Conservation (phyloP, 2,797 vertebrate species). For the Manis javanica region DNA sequence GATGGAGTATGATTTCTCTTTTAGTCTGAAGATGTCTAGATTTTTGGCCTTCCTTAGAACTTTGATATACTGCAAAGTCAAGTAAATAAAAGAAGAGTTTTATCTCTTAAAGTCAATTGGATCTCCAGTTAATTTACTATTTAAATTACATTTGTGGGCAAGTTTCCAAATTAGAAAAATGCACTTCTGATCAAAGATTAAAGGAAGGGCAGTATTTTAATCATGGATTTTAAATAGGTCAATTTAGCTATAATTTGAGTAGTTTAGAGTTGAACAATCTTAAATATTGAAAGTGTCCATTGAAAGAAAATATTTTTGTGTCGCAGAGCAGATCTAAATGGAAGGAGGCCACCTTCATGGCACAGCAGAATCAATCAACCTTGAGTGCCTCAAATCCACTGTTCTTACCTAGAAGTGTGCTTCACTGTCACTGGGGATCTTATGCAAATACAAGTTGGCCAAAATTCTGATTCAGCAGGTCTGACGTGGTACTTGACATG, state of each 20-base stretch:
- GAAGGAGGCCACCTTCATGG: background rate
- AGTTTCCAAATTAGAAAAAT: conserved; percentile 47
- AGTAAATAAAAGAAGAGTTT: too few relatives aligned
- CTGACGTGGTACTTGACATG: background rate
- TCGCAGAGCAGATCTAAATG: background rate
- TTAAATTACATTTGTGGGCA: conserved; percentile 55
- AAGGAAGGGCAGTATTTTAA: conserved; percentile 8
- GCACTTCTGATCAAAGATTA: background rate
- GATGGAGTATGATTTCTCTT: background rate
- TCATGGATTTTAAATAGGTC: conserved; percentile 48
- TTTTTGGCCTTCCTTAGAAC: background rate
- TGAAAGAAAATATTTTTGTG: background rate
- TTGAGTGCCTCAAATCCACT: background rate
- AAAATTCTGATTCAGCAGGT: background rate
- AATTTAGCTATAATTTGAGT: background rate
- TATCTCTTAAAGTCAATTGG: conserved; percentile 14
- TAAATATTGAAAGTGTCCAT: background rate
- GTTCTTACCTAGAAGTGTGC: background rate
- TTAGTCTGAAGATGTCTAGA: background rate
- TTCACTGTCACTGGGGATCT: background rate
- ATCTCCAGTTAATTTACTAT: conserved; percentile 54
- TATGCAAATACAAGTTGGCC: background rate
- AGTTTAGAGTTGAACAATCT: background rate
- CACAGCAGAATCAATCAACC: background rate
- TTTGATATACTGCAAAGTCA: background rate